Evolutionary conservation across 1,140 invertebrate genomes (phyloP).

Genomic region (Danaus melanippus): DNA sequence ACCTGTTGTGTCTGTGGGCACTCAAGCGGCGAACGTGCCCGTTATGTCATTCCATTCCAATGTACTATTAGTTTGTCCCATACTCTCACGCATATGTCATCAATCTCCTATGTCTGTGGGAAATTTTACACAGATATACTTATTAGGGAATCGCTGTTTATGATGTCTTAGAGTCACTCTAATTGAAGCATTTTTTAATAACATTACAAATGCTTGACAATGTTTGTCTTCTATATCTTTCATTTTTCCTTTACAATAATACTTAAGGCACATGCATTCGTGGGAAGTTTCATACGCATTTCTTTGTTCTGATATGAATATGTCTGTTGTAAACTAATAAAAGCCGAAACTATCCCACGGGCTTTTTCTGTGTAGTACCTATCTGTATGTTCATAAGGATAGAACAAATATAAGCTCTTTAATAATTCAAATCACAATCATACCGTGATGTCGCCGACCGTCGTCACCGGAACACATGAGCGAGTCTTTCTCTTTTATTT

Average conservation of each 20-base stretch:
- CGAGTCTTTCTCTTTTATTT: conserved; percentile 44
- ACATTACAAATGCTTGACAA: too few relatives aligned
- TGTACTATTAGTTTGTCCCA: conserved; percentile 37
- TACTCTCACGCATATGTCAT: conserved; percentile 53
- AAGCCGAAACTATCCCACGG: too few relatives aligned
- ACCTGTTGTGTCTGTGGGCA: conserved; percentile 44
- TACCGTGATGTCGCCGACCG: conserved; percentile 31
- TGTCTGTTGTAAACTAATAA: conserved; percentile 9
- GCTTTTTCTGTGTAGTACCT: not conserved
- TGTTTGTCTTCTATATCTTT: conserved; percentile 13
- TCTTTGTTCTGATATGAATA: too few relatives aligned
- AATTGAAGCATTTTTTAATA: too few relatives aligned
- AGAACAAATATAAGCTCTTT: conserved; percentile 21
- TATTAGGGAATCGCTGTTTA: conserved; percentile 11
- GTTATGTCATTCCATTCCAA: conserved; percentile 65
- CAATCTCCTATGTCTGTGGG: conserved; percentile 39
- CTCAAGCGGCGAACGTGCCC: conserved; percentile 37
- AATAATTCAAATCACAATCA: conserved; percentile 35
- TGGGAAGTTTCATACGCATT: too few relatives aligned
- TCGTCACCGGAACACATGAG: conserved; percentile 45
- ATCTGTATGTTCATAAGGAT: conserved; percentile 2
- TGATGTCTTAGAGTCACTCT: conserved; percentile 7
- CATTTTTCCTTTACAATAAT: conserved; percentile 10
- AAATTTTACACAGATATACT: conserved; percentile 31
- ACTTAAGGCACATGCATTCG: not conserved